Percentiles rank a stretch among this genome's conserved stretches.
These are phyloP conservation scores for Incurvaria masculella DNA, from an alignment of 2,888 invertebrate species.

Conservation along the genomic window DNA sequence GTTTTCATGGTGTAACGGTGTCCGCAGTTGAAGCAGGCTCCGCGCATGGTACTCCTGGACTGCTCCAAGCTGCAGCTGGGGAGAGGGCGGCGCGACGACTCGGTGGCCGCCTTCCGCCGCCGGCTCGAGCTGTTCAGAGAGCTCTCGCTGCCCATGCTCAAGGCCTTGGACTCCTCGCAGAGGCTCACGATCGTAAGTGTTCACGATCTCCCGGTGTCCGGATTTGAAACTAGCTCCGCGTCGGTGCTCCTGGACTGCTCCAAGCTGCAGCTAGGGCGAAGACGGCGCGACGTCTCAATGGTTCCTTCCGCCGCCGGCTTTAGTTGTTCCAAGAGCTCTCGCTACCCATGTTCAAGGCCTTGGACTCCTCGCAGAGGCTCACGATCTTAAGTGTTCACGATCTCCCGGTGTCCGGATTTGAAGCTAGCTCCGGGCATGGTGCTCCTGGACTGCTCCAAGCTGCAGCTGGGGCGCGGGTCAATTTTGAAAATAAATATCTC, in stretches of 20 bases:
- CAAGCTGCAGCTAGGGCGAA: slow-evolving; percentile 81
- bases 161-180: slow-evolving; percentile 75
- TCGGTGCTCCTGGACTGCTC: slow-evolving; percentile 56
- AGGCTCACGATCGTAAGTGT: slow-evolving; percentile 84
- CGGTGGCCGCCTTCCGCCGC: slow-evolving; percentile 78
- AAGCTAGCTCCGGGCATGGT: no score
- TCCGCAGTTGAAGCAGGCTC: slow-evolving; percentile 69
- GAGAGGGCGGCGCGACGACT: slow-evolving; percentile 80
- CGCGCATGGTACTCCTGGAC: slow-evolving; percentile 81
- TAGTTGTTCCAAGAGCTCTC: slow-evolving; percentile 86
- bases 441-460: slow-evolving; percentile 67
- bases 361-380: slow-evolving; percentile 79
- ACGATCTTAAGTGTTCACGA: slow-evolving; percentile 87
- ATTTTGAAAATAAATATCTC: no score
- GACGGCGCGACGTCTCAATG: slow-evolving; percentile 81
- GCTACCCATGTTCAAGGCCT: slow-evolving; percentile 81
- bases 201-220: no score
- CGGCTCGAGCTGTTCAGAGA: slow-evolving; percentile 85
- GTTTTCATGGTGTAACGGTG: no score
- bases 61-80: slow-evolving; percentile 89
- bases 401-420: no score
- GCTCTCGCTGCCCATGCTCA: slow-evolving; percentile 85
- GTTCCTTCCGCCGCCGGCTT: slow-evolving; percentile 80
- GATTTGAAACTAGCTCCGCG: no score
- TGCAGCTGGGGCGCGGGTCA: slow-evolving; percentile 83